These are phyloP conservation scores for Meloe dianella DNA, from an alignment of 2,888 invertebrate genomes.

Conservation along the genomic window DNA sequence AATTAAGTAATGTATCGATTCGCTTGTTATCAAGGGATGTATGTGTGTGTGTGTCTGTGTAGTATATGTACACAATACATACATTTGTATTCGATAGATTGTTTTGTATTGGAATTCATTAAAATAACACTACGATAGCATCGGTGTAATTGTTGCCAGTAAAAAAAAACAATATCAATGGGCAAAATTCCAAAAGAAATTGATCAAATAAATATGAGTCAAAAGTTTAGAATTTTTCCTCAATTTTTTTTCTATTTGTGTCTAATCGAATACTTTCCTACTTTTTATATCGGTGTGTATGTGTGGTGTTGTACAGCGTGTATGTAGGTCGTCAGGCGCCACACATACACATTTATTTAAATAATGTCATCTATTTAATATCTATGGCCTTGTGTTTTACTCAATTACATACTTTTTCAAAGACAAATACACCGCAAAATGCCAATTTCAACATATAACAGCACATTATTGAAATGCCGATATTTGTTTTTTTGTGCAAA, in stretches of 20 bases:
- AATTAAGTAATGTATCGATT: slow-evolving; percentile 21
- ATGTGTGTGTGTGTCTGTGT: too few species aligned
- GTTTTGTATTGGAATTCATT: not conserved
- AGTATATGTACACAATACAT: too few species aligned
- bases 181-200: not conserved
- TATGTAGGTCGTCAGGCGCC: slow-evolving; percentile 47
- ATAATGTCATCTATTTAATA: not conserved
- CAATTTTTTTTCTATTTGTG: not conserved
- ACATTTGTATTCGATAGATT: not conserved
- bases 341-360: slow-evolving; percentile 38
- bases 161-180: not conserved
- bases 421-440: slow-evolving; percentile 48
- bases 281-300: not conserved
- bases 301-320: not conserved
- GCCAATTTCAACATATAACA: slow-evolving; percentile 30
- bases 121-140: not conserved
- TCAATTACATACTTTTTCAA: slow-evolving; percentile 35
- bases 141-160: not conserved
- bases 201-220: not conserved
- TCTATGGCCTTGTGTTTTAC: slow-evolving; percentile 45
- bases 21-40: not conserved
- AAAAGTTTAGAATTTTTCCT: not conserved
- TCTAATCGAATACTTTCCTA: not conserved
- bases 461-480: not conserved
- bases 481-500: not conserved